These are phyloP conservation scores for Leptinotarsa juncta DNA, from an alignment of 2,888 invertebrate genomes.

Conservation along the genomic window DNA sequence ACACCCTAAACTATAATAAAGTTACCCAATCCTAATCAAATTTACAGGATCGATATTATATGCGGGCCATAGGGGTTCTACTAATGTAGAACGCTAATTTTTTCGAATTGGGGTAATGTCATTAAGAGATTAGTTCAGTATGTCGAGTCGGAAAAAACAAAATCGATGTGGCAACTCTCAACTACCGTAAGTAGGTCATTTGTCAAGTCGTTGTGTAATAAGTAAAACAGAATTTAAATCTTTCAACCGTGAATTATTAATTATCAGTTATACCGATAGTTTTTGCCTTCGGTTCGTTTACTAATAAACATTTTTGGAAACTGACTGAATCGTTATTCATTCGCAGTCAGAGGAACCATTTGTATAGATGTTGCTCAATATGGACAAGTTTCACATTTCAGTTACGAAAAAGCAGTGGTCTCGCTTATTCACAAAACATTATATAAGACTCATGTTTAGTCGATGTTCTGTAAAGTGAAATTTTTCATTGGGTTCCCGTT, in stretches of 20 bases:
- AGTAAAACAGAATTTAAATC: conserved; percentile 52
- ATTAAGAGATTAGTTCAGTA: conserved; percentile 27
- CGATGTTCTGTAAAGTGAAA: neutral
- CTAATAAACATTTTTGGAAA: conserved; percentile 10
- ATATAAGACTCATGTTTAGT: neutral
- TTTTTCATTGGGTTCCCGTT: neutral
- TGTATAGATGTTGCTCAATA: neutral
- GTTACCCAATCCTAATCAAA: neutral
- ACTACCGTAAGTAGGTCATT: conserved; percentile 50
- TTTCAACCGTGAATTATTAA: conserved; percentile 53
- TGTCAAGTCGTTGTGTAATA: conserved; percentile 52
- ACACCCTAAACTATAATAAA: neutral
- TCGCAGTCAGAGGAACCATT: neutral
- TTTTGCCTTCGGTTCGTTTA: neutral
- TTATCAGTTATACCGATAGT: conserved; percentile 41
- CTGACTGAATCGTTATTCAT: neutral
- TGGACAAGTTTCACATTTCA: conserved; percentile 4
- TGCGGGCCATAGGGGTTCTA: conserved; percentile 14
- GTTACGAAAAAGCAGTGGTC: conserved; percentile 12
- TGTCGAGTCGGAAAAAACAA: conserved; percentile 40
- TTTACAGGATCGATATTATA: neutral
- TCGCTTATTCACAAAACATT: conserved; percentile 1
- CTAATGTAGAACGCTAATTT: neutral
- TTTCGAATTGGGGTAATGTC: conserved; percentile 17
- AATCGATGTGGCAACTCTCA: conserved; percentile 49